phyloP scores from a whole-genome alignment of 1,140 invertebrate genomes.

The Drosophila sp. region DNA sequence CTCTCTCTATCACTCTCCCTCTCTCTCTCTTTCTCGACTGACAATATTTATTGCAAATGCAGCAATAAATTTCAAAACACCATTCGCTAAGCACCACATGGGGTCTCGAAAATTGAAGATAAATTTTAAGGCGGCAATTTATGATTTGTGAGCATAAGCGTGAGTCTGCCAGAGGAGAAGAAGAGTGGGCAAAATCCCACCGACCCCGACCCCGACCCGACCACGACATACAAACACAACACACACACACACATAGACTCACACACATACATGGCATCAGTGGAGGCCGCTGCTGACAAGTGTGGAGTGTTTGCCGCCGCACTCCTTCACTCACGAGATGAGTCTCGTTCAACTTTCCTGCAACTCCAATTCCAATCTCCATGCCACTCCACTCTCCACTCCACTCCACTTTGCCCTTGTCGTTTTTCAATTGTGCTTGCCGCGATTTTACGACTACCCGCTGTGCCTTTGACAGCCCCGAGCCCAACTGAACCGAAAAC shows the following conservation, averaged over 20 bases:
- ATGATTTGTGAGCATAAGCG: constrained; percentile 83
- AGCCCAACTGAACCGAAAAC: constrained; percentile 22
- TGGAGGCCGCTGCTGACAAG: constrained; percentile 66
- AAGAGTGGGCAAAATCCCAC: background rate
- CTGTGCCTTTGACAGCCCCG: constrained; percentile 72
- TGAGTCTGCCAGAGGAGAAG: constrained; percentile 34
- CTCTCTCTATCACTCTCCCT: constrained; percentile 13
- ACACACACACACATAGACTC: constrained; percentile 9
- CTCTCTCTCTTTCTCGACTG: constrained; percentile 55
- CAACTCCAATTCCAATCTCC: constrained; percentile 15
- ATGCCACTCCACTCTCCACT: constrained; percentile 11
- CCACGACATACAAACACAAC: background rate
- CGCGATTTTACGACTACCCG: constrained; percentile 70
- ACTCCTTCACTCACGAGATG: constrained; percentile 68
- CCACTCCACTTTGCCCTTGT: background rate
- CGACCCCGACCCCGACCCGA: constrained; percentile 1
- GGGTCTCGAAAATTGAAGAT: constrained; percentile 83
- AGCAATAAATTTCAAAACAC: constrained; percentile 83
- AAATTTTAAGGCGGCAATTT: constrained; percentile 83
- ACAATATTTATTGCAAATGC: constrained; percentile 83
- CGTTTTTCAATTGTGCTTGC: constrained; percentile 72
- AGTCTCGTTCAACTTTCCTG: background rate
- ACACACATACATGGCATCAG: constrained; percentile 36
- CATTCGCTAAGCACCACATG: constrained; percentile 83
- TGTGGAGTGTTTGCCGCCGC: constrained; percentile 79